Conservation (phyloP, 2,888 invertebrate genomes). For the Netelia fuscicornis region DNA sequence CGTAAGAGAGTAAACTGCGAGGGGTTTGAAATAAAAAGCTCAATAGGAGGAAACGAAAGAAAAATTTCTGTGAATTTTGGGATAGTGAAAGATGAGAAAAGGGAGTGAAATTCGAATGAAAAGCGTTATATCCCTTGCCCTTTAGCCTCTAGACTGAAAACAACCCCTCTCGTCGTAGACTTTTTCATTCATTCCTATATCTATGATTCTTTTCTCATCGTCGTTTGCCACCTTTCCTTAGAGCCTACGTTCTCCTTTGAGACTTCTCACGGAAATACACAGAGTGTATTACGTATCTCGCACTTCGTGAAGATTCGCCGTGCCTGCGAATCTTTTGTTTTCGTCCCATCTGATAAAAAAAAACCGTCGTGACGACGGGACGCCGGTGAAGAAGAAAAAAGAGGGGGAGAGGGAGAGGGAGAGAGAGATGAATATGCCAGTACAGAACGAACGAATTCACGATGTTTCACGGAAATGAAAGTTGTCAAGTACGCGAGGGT, state of each 20-base stretch:
- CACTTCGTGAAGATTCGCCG: conserved; percentile 39
- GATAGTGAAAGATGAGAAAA: conserved; percentile 2
- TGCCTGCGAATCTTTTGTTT: conserved; percentile 53
- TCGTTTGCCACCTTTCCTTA: conserved; percentile 48
- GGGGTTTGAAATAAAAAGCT: neutral
- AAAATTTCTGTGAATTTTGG: conserved; percentile 18
- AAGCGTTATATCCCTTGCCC: conserved; percentile 35
- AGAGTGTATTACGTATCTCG: neutral
- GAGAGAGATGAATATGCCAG: conserved; percentile 13
- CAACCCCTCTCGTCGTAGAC: conserved; percentile 5
- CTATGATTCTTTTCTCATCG: conserved; percentile 57
- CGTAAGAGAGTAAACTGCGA: no score
- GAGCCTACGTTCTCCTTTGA: conserved; percentile 63
- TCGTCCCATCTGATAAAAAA: conserved; percentile 58
- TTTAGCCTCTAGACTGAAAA: conserved; percentile 33
- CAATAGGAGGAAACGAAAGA: neutral
- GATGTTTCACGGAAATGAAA: conserved; percentile 4
- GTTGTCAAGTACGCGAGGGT: conserved; percentile 2
- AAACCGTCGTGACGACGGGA: conserved; percentile 8
- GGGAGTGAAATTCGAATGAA: conserved; percentile 30
- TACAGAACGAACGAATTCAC: conserved; percentile 30
- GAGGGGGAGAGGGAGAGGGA: neutral
- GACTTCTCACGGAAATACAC: conserved; percentile 25
- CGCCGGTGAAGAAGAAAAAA: conserved; percentile 5
- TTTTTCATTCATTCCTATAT: conserved; percentile 24